phyloP scores from a whole-genome alignment of 1,140 invertebrate genomes.

The Dinoponera quadriceps region DNA sequence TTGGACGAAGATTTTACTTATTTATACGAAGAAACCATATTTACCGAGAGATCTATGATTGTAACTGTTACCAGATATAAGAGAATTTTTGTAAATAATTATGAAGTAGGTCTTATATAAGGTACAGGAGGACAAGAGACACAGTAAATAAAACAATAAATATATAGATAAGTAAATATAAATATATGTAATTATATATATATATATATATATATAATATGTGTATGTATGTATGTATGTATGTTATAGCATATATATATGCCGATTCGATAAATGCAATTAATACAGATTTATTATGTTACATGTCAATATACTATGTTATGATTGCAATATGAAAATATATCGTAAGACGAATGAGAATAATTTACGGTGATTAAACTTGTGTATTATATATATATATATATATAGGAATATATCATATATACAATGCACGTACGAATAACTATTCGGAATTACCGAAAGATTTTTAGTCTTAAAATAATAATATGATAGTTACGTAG shows the following conservation, averaged over 20 bases:
- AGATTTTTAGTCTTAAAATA: background rate
- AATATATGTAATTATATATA: background rate
- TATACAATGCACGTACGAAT: background rate
- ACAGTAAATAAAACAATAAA: background rate
- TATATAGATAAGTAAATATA: conserved; percentile 1
- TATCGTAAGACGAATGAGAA: background rate
- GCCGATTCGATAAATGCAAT: background rate
- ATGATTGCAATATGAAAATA: too few species aligned
- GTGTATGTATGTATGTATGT: conserved; percentile 13
- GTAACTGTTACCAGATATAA: conserved; percentile 54
- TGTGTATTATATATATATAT: too few species aligned
- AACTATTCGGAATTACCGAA: background rate
- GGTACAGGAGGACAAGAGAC: too few species aligned
- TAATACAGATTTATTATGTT: conserved; percentile 1
- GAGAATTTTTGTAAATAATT: conserved; percentile 68
- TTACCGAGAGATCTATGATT: conserved; percentile 59
- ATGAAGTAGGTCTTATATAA: conserved; percentile 4
- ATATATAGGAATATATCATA: background rate
- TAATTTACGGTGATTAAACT: background rate
- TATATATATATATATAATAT: conserved; percentile 10
- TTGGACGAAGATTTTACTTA: conserved; percentile 65
- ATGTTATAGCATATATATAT: conserved; percentile 18
- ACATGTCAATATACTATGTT: too few species aligned
- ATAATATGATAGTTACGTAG: background rate
- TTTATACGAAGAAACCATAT: conserved; percentile 61